Percentiles rank a stretch among this genome's conserved stretches.
Evolutionary conservation across 2,888 invertebrate genomes (phyloP).

Genomic region (Nudaria mundana): DNA sequence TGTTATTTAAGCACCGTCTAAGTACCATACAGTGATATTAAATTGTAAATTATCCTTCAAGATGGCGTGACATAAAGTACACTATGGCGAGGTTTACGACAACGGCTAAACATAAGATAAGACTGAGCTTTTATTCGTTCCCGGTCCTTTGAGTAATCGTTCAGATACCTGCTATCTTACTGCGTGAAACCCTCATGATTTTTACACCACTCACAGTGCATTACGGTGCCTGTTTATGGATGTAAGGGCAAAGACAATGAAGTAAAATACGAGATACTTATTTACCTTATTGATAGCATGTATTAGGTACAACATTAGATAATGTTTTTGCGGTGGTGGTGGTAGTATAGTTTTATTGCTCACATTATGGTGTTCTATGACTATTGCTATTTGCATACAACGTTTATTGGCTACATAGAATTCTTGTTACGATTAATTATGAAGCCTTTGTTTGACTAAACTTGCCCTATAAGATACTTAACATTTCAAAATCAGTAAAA

Average conservation of each 20-base stretch:
- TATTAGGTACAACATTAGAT: not conserved
- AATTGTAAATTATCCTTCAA: slow-evolving; percentile 35
- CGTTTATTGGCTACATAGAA: too few relatives aligned
- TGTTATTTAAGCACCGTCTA: too few relatives aligned
- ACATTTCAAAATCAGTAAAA: too few relatives aligned
- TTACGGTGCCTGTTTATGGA: slow-evolving; percentile 38
- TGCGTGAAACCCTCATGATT: slow-evolving; percentile 52
- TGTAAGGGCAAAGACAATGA: slow-evolving; percentile 27
- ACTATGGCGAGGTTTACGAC: slow-evolving; percentile 36
- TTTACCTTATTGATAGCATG: slow-evolving; percentile 24
- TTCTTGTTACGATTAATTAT: too few relatives aligned
- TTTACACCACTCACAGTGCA: slow-evolving; percentile 43
- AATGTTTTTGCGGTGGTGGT: too few relatives aligned
- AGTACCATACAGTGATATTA: slow-evolving; percentile 30
- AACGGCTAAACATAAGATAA: slow-evolving; percentile 46
- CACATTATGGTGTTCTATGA: too few relatives aligned
- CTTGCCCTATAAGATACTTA: too few relatives aligned
- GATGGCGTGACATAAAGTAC: slow-evolving; percentile 37
- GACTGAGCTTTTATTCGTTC: slow-evolving; percentile 49
- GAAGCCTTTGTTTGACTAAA: too few relatives aligned
- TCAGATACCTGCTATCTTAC: slow-evolving; percentile 59
- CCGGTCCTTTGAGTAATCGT: slow-evolving; percentile 61
- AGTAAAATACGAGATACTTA: slow-evolving; percentile 23
- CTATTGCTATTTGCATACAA: too few relatives aligned
- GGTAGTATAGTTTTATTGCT: too few relatives aligned